phyloP scores from a whole-genome alignment of 2,797 vertebrate genomes.

The Anabas testudineus region DNA sequence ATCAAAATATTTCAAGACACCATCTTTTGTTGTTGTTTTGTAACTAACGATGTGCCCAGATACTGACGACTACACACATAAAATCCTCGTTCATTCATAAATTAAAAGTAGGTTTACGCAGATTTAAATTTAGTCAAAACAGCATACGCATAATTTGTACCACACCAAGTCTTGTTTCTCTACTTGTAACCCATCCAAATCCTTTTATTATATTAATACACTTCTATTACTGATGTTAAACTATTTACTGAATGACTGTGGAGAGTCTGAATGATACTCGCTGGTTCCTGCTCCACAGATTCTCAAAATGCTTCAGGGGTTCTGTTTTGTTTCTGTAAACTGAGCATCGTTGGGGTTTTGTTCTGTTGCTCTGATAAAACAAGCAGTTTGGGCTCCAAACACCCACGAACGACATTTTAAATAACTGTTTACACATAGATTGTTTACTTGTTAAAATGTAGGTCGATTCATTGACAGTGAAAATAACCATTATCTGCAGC shows the following conservation, averaged over 20 bases:
- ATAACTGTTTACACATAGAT: not conserved
- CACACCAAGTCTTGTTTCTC: not conserved
- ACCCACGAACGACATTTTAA: too few relatives aligned
- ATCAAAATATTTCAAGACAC: constrained; percentile 10
- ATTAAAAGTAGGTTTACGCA: constrained; percentile 32
- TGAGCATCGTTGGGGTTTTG: not conserved
- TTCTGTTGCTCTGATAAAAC: not conserved
- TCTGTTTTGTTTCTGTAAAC: not conserved
- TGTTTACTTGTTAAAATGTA: not conserved
- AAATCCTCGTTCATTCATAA: constrained; percentile 27
- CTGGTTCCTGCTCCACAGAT: not conserved
- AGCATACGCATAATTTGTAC: not conserved
- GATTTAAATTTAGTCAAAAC: constrained; percentile 6
- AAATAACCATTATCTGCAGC: not conserved
- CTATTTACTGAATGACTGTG: too few relatives aligned
- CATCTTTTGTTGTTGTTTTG: not conserved
- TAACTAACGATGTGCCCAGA: constrained; percentile 37
- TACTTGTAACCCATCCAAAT: not conserved
- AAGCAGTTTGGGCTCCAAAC: not conserved
- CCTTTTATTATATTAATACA: not conserved
- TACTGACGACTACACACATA: constrained; percentile 34
- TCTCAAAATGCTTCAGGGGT: not conserved
- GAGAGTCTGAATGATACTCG: not conserved
- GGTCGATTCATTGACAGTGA: not conserved
- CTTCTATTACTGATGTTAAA: not conserved